These are phyloP conservation scores for Entomobrya proxima DNA, from an alignment of 2,888 invertebrate species.

Conservation along the genomic window DNA sequence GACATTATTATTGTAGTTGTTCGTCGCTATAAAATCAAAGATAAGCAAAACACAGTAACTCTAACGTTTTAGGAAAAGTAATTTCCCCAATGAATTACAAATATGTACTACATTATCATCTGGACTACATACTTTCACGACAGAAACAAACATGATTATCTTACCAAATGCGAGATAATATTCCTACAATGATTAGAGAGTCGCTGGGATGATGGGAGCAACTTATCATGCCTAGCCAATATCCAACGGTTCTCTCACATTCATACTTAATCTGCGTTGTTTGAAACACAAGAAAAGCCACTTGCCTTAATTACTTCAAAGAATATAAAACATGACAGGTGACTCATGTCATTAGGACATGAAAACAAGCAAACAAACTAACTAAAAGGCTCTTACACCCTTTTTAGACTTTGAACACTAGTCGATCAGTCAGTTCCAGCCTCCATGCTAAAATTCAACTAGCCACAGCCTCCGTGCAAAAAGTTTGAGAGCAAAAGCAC, in stretches of 20 bases:
- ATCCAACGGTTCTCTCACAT: slow-evolving; percentile 72
- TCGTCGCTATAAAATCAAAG: slow-evolving; percentile 1
- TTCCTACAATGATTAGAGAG: slow-evolving; percentile 73
- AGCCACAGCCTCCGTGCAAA: background rate
- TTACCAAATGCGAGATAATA: slow-evolving; percentile 74
- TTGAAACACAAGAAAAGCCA: slow-evolving; percentile 38
- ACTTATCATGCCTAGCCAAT: slow-evolving; percentile 74
- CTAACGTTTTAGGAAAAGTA: slow-evolving; percentile 35
- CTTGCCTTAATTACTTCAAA: slow-evolving; percentile 55
- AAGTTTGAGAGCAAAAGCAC: background rate
- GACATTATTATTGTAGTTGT: too few species aligned
- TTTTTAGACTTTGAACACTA: too few species aligned
- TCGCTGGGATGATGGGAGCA: slow-evolving; percentile 74
- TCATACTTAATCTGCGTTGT: slow-evolving; percentile 71
- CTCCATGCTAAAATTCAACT: background rate
- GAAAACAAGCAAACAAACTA: slow-evolving; percentile 13
- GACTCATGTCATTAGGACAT: slow-evolving; percentile 21
- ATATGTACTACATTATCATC: background rate
- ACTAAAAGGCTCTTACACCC: too few species aligned
- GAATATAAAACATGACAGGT: slow-evolving; percentile 32
- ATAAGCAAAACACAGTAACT: background rate
- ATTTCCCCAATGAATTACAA: slow-evolving; percentile 54
- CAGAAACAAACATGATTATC: slow-evolving; percentile 15
- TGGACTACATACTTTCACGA: background rate
- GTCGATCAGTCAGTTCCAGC: too few species aligned